Evolutionary conservation across 1,140 invertebrate genomes (phyloP).

Genomic region (Drosophila triauraria): DNA sequence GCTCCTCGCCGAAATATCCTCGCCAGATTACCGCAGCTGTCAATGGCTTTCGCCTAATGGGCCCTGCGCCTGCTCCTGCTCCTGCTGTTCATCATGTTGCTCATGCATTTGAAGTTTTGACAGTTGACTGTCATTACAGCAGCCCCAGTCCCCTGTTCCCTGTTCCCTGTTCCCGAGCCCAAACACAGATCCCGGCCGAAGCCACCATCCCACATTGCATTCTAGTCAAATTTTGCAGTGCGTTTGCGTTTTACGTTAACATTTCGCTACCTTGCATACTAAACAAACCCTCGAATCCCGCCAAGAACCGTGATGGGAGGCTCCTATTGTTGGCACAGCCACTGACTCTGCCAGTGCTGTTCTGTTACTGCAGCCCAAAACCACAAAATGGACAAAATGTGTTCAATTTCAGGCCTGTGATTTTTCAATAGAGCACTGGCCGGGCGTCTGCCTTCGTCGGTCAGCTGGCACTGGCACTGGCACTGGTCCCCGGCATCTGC

Average conservation of each 20-base stretch:
- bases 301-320: conserved; percentile 19
- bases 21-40: conserved; percentile 2
- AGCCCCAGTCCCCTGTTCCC: neutral
- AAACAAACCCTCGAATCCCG: conserved; percentile 59
- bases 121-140: conserved; percentile 78
- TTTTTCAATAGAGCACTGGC: conserved; percentile 73
- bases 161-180: conserved; percentile 1
- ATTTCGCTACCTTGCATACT: conserved; percentile 79
- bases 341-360: conserved; percentile 19
- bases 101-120: conserved; percentile 79
- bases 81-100: conserved; percentile 72
- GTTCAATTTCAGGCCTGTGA: conserved; percentile 81
- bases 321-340: conserved; percentile 57
- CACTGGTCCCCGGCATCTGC: conserved; percentile 62
- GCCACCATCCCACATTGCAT: neutral
- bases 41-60: conserved; percentile 8
- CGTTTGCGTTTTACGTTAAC: conserved; percentile 80
- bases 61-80: neutral
- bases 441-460: conserved; percentile 7
- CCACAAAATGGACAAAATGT: conserved; percentile 81
- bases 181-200: neutral
- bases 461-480: conserved; percentile 62
- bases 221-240: conserved; percentile 69
- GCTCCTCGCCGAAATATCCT: conserved; percentile 10
- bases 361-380: conserved; percentile 49